Evolutionary conservation across 2,113 vertebrate species (phyloP).

Genomic region (Cyprinodon brontotheroides): DNA sequence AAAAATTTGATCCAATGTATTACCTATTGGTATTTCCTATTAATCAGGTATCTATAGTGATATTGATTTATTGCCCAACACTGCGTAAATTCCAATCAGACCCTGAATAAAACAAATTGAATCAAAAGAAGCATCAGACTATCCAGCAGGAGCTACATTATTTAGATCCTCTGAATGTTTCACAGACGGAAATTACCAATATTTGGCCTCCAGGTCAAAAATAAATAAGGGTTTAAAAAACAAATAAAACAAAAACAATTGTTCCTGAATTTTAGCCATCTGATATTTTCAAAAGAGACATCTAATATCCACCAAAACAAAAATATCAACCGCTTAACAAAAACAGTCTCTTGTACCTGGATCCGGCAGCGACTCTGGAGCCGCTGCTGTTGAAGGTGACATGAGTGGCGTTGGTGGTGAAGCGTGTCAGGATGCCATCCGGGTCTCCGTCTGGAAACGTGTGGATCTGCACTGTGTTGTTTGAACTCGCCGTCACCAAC

Average conservation of each 20-base stretch:
- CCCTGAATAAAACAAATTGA: too few species aligned
- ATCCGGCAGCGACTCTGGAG: constrained; percentile 87
- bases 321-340: neutral
- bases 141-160: too few species aligned
- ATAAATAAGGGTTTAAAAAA: too few species aligned
- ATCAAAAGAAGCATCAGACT: too few species aligned
- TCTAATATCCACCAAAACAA: neutral
- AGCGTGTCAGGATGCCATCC: constrained; percentile 94
- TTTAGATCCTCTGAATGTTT: too few species aligned
- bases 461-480: constrained; percentile 92
- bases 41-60: too few species aligned
- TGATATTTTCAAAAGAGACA: neutral
- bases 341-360: constrained; percentile 80
- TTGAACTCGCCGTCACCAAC: constrained; percentile 90
- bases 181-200: neutral
- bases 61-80: too few species aligned
- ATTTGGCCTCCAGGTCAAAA: neutral
- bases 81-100: too few species aligned
- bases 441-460: constrained; percentile 93
- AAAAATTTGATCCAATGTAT: too few species aligned
- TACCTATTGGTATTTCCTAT: too few species aligned
- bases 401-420: constrained; percentile 91
- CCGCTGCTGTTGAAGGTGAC: constrained; percentile 87
- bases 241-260: neutral
- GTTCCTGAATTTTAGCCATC: neutral